Evolutionary conservation across 2,113 vertebrate species (phyloP).

Genomic region (Perccottus glenii): DNA sequence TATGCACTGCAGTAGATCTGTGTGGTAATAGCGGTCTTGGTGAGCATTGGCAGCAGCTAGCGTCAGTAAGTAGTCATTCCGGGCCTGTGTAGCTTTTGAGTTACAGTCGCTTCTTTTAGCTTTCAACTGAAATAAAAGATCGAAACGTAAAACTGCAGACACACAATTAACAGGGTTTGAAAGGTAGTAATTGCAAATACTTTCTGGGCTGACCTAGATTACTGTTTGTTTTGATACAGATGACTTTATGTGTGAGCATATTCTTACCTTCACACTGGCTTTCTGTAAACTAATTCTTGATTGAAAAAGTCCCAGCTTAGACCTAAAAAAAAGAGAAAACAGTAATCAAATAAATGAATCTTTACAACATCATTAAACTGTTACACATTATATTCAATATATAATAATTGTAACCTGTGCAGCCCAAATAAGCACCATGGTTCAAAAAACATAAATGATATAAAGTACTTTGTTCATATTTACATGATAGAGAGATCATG

Average conservation of each 20-base stretch:
- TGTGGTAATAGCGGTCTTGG: constrained; percentile 97
- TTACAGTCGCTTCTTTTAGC: constrained; percentile 94
- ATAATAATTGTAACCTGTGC: too few relatives aligned
- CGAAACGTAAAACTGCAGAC: background rate
- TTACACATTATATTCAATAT: too few relatives aligned
- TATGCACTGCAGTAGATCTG: constrained; percentile 92
- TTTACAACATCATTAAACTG: background rate
- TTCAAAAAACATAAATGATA: constrained; percentile 21
- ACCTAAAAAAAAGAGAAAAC: constrained; percentile 80
- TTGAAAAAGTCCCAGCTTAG: constrained; percentile 98
- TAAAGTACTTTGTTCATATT: constrained; percentile 41
- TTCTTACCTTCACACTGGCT: constrained; percentile 96
- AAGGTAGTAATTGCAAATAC: constrained; percentile 1
- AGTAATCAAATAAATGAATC: background rate
- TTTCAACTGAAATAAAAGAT: constrained; percentile 87
- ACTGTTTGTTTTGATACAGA: too few relatives aligned
- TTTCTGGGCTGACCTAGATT: background rate
- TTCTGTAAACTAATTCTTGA: constrained; percentile 99
- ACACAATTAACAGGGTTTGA: background rate
- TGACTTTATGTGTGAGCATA: too few relatives aligned
- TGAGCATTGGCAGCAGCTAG: constrained; percentile 97
- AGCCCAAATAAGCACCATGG: too few relatives aligned
- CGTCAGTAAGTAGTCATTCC: constrained; percentile 97
- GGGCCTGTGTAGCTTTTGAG: constrained; percentile 94
- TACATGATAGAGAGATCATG: constrained; percentile 35